These are phyloP conservation scores for Aplocera efformata DNA, from an alignment of 2,888 invertebrate genomes.

Conservation along the genomic window DNA sequence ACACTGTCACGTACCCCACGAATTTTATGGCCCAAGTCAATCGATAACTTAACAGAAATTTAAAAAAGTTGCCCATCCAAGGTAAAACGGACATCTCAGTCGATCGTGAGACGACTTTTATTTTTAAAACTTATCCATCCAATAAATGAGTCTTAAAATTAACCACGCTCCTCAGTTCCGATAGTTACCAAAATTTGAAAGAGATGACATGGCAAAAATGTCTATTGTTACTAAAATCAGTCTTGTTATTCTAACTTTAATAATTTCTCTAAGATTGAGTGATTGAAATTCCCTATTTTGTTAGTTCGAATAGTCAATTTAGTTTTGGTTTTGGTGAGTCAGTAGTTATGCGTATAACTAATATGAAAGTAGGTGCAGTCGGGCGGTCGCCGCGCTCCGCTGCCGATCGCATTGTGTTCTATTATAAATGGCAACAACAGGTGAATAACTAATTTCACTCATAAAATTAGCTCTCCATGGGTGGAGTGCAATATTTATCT, in stretches of 20 bases:
- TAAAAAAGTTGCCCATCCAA: slow-evolving; percentile 64
- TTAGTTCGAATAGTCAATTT: slow-evolving; percentile 43
- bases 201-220: slow-evolving; percentile 41
- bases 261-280: slow-evolving; percentile 17
- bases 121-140: slow-evolving; percentile 58
- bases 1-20: slow-evolving; percentile 70
- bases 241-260: slow-evolving; percentile 16
- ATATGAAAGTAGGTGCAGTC: slow-evolving; percentile 66
- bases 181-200: slow-evolving; percentile 45
- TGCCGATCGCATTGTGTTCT: slow-evolving; percentile 67
- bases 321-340: slow-evolving; percentile 52
- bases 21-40: slow-evolving; percentile 66
- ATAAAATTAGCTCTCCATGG: slow-evolving; percentile 76
- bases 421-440: slow-evolving; percentile 79
- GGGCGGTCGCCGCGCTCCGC: slow-evolving; percentile 48
- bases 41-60: slow-evolving; percentile 55
- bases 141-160: slow-evolving; percentile 61
- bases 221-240: slow-evolving; percentile 27
- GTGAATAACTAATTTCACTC: slow-evolving; percentile 79
- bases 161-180: slow-evolving; percentile 49
- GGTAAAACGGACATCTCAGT: slow-evolving; percentile 53
- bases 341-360: slow-evolving; percentile 46
- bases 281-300: slow-evolving; percentile 20
- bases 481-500: slow-evolving; percentile 75
- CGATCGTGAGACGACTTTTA: slow-evolving; percentile 52